Percentiles rank a stretch among this genome's conserved stretches.
Conservation (phyloP, 1,140 invertebrate species). For the Apocrypta bakeri region DNA sequence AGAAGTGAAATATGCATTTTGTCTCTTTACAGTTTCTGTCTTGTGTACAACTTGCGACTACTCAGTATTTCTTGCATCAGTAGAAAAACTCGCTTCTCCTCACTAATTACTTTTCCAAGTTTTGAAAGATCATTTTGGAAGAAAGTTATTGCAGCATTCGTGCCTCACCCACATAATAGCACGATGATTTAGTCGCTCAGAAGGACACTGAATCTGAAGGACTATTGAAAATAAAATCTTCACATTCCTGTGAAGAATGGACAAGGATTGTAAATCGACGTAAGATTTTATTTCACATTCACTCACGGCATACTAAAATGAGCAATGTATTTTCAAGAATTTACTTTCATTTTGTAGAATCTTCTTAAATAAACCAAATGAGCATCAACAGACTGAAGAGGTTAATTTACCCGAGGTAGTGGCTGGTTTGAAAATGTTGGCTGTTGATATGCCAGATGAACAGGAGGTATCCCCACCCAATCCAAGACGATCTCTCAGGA, state of each 20-base stretch:
- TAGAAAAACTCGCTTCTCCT: no score
- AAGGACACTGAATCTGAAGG: background rate
- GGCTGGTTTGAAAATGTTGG: slow-evolving; percentile 65
- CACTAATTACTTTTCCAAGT: no score
- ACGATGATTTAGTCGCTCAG: background rate
- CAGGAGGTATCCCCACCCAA: slow-evolving; percentile 5
- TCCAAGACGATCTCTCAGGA: slow-evolving; percentile 55
- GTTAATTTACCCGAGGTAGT: slow-evolving; percentile 66
- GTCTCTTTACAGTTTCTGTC: no score
- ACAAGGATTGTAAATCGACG: slow-evolving; percentile 29
- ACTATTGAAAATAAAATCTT: background rate
- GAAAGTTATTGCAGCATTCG: no score
- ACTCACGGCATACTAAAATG: slow-evolving; percentile 57
- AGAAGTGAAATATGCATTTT: no score
- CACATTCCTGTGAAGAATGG: slow-evolving; percentile 9
- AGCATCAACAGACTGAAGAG: slow-evolving; percentile 28
- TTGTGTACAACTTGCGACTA: no score
- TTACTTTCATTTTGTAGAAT: slow-evolving; percentile 15
- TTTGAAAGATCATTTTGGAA: no score
- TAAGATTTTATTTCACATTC: slow-evolving; percentile 5
- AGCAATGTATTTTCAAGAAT: background rate
- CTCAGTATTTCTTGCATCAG: no score
- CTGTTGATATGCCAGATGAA: slow-evolving; percentile 56
- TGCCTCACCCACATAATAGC: no score
- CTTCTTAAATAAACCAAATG: background rate